Base-by-base conservation (phyloP, 2,888 invertebrate species). In the Cyclophora albipunctata region DNA sequence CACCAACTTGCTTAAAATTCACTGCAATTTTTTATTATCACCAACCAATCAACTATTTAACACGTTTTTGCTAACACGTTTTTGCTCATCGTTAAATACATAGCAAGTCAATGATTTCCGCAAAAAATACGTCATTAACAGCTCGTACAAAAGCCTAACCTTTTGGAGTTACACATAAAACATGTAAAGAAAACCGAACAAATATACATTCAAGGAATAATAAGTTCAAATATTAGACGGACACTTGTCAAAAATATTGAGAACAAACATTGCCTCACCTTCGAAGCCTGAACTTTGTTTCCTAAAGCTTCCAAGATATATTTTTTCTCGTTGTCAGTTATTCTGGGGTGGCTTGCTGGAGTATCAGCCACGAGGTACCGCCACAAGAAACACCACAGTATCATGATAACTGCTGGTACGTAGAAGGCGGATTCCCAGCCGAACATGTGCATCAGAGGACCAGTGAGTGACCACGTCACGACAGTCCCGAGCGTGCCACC, bases 401-500 rank as follows among this genome's bases (percentile, higher is more conserved):
- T 40, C 45, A 91, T 87, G 6, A 92, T 67, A 0, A 89, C 73
- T 0, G 91, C 91, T 0, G 93, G 90, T 2, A 92, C 81, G 65
- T 93, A 93, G 78, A 93, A 94, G 2, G 92, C 93, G 68, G 90
- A 91, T 34, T 89, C 90, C 94, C 94, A 94, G 51, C 92, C 92
- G 34, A 90, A 81, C 6, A 76, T 73, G 49, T 92, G 91, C 50
- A 93, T 91, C 0, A 94, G 83, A 0, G 90, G 75, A 3, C 93
- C 93, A 37, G 92, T 90, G 2, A 93, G 71, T 0, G 93, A 92
- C 90, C 92, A 93, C 0, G 93, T 92, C 2, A 93, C 78, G 2
- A 93, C 91, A 0, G 93, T 93, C 3, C 92, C 94, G 49, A 94
- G 86, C 0, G 93, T 93, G 3, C 94, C 94, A 6, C 94, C 94